These are phyloP conservation scores for Phylloscopus collybita DNA, from an alignment of 2,797 vertebrate species.

Conservation along the genomic window DNA sequence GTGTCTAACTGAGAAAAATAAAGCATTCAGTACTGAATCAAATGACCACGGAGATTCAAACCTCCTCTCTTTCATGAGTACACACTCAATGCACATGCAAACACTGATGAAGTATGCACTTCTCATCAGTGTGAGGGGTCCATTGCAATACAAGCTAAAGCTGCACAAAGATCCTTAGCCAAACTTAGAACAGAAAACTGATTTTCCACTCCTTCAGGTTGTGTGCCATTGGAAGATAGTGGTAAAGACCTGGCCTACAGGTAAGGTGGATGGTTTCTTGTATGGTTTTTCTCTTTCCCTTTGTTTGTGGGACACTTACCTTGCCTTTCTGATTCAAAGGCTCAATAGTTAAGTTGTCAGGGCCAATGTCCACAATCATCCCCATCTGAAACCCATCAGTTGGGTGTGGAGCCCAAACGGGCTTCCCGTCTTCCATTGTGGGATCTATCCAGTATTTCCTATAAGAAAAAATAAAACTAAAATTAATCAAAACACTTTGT, in stretches of 20 bases:
- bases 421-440: conserved; percentile 96
- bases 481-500: not conserved
- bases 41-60: not conserved
- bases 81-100: rapidly evolving
- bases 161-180: not conserved
- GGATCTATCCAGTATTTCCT: conserved; percentile 67
- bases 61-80: not conserved
- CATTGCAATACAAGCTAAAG: not conserved
- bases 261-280: not conserved
- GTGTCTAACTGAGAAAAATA: not conserved
- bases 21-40: not conserved
- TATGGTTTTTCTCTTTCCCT: not conserved
- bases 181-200: not conserved
- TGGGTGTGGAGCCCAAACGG: conserved; percentile 96
- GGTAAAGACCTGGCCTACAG: not conserved
- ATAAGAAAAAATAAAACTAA: conserved; percentile 13
- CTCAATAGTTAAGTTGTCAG: conserved; percentile 92
- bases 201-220: not conserved
- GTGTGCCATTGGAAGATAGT: not conserved
- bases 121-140: not conserved
- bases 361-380: conserved; percentile 94
- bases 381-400: conserved; percentile 96
- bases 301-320: conserved; percentile 79
- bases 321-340: conserved; percentile 90
- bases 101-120: not conserved